A percentile compares a stretch with the other conserved stretches of the same genome.
Conservation (phyloP, 2,797 vertebrate genomes). For the Leptatherina wallacei region DNA sequence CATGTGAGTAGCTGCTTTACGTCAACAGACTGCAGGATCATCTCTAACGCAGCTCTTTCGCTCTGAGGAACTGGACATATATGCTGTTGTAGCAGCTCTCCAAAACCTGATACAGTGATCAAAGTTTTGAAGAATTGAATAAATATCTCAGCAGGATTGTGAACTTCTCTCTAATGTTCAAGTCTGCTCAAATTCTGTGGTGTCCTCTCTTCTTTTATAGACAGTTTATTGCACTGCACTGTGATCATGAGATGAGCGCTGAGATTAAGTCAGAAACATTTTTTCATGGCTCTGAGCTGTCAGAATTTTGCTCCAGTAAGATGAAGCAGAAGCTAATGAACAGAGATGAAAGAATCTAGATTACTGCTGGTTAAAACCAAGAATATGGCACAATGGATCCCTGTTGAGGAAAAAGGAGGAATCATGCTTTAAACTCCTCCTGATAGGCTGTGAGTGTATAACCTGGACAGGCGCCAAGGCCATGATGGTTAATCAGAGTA, state of each 20-base stretch:
- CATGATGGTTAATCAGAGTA: conserved; percentile 18
- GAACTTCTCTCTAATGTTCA: not conserved
- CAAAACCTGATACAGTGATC: not conserved
- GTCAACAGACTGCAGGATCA: not conserved
- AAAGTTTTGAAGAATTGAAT: not conserved
- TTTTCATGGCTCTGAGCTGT: not conserved
- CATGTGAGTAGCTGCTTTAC: too few species aligned
- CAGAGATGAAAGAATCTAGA: conserved; percentile 41
- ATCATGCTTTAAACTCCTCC: conserved; percentile 1
- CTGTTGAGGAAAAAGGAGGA: conserved; percentile 16
- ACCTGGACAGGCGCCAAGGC: conserved; percentile 29
- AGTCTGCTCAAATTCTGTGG: not conserved
- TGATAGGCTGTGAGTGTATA: conserved; percentile 6
- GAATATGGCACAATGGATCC: conserved; percentile 5
- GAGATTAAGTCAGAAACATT: conserved; percentile 22
- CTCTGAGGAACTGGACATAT: not conserved
- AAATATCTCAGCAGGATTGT: not conserved
- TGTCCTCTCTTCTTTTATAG: not conserved
- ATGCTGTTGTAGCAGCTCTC: not conserved
- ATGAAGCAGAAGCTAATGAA: conserved; percentile 25
- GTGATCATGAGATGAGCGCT: conserved; percentile 21
- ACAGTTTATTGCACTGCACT: not conserved
- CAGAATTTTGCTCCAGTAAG: not conserved
- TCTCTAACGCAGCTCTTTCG: not conserved
- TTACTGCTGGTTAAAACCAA: conserved; percentile 15